Evolutionary conservation across 2,888 invertebrate genomes (phyloP), one percentile per base, ranked within the genome.

Genomic region (Lottia gigantea): DNA sequence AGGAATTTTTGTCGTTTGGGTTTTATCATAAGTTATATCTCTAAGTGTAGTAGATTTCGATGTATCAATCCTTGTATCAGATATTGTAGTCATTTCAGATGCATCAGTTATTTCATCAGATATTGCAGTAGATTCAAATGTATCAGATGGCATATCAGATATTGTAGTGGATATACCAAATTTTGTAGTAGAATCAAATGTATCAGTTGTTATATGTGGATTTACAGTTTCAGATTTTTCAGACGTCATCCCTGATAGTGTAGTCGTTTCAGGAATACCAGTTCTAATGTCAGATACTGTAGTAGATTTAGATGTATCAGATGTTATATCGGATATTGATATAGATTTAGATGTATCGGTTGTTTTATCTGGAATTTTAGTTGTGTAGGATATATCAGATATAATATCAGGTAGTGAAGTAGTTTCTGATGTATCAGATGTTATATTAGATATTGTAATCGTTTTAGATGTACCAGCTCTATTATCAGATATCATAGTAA

Each of bases 51-150:
- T 16, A 7, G 46, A 16, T 1, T 3, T 26, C 8, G 62, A 19
- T 68, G 68, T 68, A 45, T 46, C 15, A 23, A 25, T 66, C 16
- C 16, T 31, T 11, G 12, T 47, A 64, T 47, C 66, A 23, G 23
- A 2, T 23, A 47, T 2, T 47, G 66, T 66, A 46, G 66, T 31
- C 4, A 26, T 25, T n/a, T 49, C 47, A 19, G 45, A 26, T 45
- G 66, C 25, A 25, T 16, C 46, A 26, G 49, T 19, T 49, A 15
- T 49, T 64, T 15, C n/a, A 40, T 31, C 19, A n/a, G n/a, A n/a
- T n/a, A n/a, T n/a, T n/a, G n/a, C n/a, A n/a, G n/a, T n/a, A n/a
- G n/a, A n/a, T n/a, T n/a, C n/a, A 55, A 1, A 55, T 55, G 16
- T 19, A 11, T 11, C 7, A 8, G n/a, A 12, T 40, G 40, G 40